Evolutionary conservation across 2,888 invertebrate species (phyloP).

Genomic region (Euproctis similis): DNA sequence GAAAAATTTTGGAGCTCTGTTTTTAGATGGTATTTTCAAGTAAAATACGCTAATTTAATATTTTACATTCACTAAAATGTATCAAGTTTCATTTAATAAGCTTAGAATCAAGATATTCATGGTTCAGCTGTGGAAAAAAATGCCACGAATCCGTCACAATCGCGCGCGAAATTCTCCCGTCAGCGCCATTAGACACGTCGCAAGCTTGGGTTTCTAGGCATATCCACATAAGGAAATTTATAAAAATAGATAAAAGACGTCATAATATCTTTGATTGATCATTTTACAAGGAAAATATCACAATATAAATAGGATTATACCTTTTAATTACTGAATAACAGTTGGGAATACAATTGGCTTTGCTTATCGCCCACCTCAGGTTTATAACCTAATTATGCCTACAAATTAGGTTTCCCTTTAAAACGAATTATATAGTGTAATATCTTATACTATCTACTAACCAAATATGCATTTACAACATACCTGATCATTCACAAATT

Average conservation of each 20-base stretch:
- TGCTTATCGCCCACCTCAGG: slow-evolving; percentile 65
- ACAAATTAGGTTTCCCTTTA: slow-evolving; percentile 27
- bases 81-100: slow-evolving; percentile 30
- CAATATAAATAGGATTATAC: slow-evolving; percentile 27
- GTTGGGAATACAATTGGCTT: slow-evolving; percentile 58
- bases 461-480: slow-evolving; percentile 32
- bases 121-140: slow-evolving; percentile 67
- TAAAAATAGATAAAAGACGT: slow-evolving; percentile 59
- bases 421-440: slow-evolving; percentile 17
- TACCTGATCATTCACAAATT: slow-evolving; percentile 73
- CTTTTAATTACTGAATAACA: slow-evolving; percentile 32
- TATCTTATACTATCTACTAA: slow-evolving; percentile 27
- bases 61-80: slow-evolving; percentile 39
- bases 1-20: slow-evolving; percentile 47
- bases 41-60: slow-evolving; percentile 24
- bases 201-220: slow-evolving; percentile 67
- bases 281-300: slow-evolving; percentile 30
- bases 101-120: slow-evolving; percentile 37
- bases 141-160: slow-evolving; percentile 75
- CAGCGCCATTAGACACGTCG: slow-evolving; percentile 77
- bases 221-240: slow-evolving; percentile 70
- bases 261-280: slow-evolving; percentile 38
- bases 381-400: slow-evolving; percentile 66
- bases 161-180: slow-evolving; percentile 74
- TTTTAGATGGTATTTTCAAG: slow-evolving; percentile 30